These are phyloP conservation scores for Agrochola circellaris DNA, from an alignment of 2,888 invertebrate species.

Conservation along the genomic window DNA sequence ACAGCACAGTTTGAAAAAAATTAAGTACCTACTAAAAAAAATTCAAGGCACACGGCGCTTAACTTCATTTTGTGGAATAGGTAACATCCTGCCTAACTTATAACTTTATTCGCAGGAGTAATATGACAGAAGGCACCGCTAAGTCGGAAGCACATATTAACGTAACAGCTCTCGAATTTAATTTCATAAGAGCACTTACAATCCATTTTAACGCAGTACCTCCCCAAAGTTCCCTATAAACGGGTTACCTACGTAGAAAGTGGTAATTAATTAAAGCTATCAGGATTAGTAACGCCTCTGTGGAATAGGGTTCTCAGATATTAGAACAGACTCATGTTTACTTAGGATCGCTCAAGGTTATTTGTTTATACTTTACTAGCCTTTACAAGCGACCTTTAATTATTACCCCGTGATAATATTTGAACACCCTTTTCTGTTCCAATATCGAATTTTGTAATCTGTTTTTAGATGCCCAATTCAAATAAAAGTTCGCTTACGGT, in stretches of 20 bases:
- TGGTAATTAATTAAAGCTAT: constrained; percentile 43
- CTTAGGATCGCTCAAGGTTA: constrained; percentile 17
- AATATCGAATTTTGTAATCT: background rate
- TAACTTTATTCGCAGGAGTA: background rate
- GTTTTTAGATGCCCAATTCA: background rate
- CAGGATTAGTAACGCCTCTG: constrained; percentile 22
- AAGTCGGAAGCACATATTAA: constrained; percentile 11
- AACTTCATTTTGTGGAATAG: background rate
- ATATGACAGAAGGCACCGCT: background rate
- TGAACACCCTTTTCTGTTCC: background rate
- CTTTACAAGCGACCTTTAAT: background rate
- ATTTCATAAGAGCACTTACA: constrained; percentile 14
- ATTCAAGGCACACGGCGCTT: too few relatives aligned
- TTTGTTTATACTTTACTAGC: constrained; percentile 9
- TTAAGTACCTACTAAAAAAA: fast-evolving
- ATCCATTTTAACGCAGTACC: constrained; percentile 2
- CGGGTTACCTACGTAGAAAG: constrained; percentile 45
- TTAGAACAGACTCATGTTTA: background rate
- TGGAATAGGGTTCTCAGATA: constrained; percentile 45
- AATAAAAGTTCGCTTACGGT: background rate
- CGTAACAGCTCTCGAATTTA: constrained; percentile 26
- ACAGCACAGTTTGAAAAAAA: background rate
- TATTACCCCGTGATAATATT: background rate
- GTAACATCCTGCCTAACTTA: background rate
- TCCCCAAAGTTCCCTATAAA: constrained; percentile 7